These are phyloP conservation scores for Coenonympha arcania DNA, from an alignment of 2,888 invertebrate genomes.

Conservation along the genomic window DNA sequence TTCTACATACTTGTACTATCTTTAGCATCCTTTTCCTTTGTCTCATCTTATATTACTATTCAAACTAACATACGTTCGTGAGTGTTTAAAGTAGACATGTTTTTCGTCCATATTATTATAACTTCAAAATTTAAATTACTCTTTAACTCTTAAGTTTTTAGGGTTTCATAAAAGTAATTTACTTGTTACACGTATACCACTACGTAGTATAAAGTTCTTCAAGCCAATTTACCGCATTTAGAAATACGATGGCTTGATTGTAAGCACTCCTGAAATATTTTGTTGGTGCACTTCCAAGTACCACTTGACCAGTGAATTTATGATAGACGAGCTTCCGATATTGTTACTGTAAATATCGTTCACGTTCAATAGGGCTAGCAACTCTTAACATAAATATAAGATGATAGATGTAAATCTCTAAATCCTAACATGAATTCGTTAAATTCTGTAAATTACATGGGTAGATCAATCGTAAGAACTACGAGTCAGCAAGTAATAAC, in stretches of 20 bases:
- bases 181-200: background rate
- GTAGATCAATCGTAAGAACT: no score
- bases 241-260: slow-evolving; percentile 13
- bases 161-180: background rate
- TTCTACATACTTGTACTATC: background rate
- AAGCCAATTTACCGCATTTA: slow-evolving; percentile 1
- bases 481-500: no score
- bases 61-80: no score
- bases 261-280: slow-evolving; percentile 15
- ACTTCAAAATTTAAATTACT: no score
- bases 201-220: background rate
- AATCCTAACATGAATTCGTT: no score
- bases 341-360: slow-evolving; percentile 2
- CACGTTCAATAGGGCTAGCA: background rate
- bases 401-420: no score
- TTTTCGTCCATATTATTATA: no score
- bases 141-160: background rate
- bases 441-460: no score
- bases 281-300: slow-evolving; percentile 23
- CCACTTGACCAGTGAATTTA: slow-evolving; percentile 20
- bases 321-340: slow-evolving; percentile 19
- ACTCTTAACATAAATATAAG: no score
- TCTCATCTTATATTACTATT: no score
- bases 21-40: background rate
- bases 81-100: no score